A percentile compares a stretch with the other conserved stretches of the same genome.
Evolutionary conservation across 53 echinoderm and acorn worm genomes (phyloP).

Genomic region (Mesocentrotus franciscanus): DNA sequence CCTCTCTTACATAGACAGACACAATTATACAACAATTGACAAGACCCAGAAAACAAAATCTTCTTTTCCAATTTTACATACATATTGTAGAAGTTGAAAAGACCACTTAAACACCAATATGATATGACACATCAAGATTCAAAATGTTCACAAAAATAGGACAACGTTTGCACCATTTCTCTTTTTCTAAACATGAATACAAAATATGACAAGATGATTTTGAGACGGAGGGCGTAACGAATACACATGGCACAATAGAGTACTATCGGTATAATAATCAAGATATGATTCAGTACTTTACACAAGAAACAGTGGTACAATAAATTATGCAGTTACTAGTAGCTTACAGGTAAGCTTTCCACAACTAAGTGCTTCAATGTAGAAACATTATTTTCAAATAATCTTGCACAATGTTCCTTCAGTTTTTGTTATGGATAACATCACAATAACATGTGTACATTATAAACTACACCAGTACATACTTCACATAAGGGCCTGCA

Average conservation of each 20-base stretch:
- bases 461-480: too few relatives aligned
- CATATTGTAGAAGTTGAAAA: slow-evolving; percentile 10
- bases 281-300: neutral
- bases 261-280: slow-evolving; percentile 5
- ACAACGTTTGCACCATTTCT: slow-evolving; percentile 2
- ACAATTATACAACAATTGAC: neutral
- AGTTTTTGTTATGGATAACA: too few relatives aligned
- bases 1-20: neutral
- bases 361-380: neutral
- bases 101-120: slow-evolving; percentile 6
- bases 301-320: neutral
- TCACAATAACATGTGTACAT: too few relatives aligned
- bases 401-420: too few relatives aligned
- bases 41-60: neutral
- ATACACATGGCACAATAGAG: slow-evolving; percentile 29
- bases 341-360: neutral
- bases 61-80: slow-evolving; percentile 10
- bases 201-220: slow-evolving; percentile 26
- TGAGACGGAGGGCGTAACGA: neutral
- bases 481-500: too few relatives aligned
- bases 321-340: neutral
- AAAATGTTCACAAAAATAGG: slow-evolving; percentile 31
- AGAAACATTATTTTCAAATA: too few relatives aligned
- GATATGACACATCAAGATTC: neutral
- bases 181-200: neutral